Conservation (phyloP, 1,140 invertebrate genomes). For the Drosophila navojoa region DNA sequence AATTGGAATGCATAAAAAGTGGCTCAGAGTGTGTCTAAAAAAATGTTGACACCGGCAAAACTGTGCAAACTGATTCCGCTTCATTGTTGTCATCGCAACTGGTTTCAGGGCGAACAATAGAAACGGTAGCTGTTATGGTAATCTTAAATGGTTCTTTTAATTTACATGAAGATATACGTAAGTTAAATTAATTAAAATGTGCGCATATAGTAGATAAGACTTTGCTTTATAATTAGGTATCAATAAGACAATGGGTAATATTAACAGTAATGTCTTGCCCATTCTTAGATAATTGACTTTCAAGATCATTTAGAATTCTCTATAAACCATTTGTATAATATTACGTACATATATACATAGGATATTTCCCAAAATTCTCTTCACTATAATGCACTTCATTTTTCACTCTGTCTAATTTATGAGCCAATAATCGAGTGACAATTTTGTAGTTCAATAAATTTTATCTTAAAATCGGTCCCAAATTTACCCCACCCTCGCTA, state of each 20-base stretch:
- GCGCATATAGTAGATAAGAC: no score
- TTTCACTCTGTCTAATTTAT: background rate
- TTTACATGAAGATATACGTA: background rate
- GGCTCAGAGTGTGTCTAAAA: constrained; percentile 27
- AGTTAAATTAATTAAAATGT: no score
- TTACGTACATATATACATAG: no score
- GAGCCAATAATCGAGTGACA: background rate
- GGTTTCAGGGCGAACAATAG: constrained; percentile 17
- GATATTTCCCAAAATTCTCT: no score
- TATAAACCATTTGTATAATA: no score
- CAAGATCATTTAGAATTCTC: no score
- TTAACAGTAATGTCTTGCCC: no score
- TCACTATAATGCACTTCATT: no score
- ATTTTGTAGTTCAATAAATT: constrained; percentile 31
- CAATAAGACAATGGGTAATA: no score
- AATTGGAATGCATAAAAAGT: constrained; percentile 29
- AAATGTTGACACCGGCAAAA: constrained; percentile 50
- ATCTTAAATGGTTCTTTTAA: constrained; percentile 2
- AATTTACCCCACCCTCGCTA: constrained; percentile 33
- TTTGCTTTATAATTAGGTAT: no score
- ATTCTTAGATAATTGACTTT: no score
- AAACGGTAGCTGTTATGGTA: constrained; percentile 1
- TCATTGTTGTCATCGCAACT: constrained; percentile 11
- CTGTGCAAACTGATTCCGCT: constrained; percentile 37
- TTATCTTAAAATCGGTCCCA: constrained; percentile 9